phyloP scores from a whole-genome alignment of 1,140 invertebrate genomes.

The Mercenaria mercenaria region DNA sequence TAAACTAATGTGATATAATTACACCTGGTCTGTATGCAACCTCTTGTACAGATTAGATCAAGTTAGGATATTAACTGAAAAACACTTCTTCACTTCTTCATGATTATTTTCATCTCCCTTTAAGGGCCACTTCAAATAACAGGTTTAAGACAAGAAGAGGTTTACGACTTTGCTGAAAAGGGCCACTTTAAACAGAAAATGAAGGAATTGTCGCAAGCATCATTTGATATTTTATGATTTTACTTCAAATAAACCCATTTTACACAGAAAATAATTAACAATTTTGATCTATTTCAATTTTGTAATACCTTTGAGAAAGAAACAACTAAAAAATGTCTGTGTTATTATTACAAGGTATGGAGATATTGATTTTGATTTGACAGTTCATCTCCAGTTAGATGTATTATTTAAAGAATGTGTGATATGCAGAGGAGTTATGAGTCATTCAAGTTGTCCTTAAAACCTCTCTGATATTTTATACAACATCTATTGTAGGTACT shows the following conservation, averaged over 20 bases:
- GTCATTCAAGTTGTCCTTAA: not conserved
- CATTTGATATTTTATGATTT: too few species aligned
- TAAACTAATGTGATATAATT: not conserved
- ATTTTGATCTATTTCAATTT: not conserved
- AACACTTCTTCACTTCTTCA: not conserved
- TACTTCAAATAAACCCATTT: not conserved
- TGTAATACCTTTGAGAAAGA: not conserved
- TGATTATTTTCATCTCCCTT: not conserved
- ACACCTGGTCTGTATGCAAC: not conserved
- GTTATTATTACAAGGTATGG: not conserved
- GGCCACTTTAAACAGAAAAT: too few species aligned
- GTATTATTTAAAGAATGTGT: conserved; percentile 47
- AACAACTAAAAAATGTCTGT: not conserved
- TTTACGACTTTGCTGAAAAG: too few species aligned
- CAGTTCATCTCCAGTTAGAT: not conserved
- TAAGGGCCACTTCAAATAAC: not conserved
- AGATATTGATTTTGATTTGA: conserved; percentile 28
- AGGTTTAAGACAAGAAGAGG: too few species aligned
- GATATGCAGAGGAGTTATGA: not conserved
- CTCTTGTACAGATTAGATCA: not conserved
- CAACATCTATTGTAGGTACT: not conserved
- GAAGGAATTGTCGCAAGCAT: too few species aligned
- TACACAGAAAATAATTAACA: not conserved
- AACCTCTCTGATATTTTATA: not conserved
- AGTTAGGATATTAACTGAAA: not conserved